Conservation (phyloP, 1,140 invertebrate species). For the Bathynomus jamesi region DNA sequence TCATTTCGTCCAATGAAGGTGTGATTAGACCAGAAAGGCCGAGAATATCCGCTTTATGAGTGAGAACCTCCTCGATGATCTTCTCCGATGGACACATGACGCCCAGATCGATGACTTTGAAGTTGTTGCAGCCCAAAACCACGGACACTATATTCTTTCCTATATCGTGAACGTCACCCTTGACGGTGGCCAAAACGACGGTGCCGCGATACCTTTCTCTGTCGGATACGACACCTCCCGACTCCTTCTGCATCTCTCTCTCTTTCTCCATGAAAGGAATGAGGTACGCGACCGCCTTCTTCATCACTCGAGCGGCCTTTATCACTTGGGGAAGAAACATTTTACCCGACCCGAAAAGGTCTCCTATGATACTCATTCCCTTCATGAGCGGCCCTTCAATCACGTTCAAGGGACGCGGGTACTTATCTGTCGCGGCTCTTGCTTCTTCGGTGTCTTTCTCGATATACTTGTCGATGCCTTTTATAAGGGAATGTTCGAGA, state of each 20-base stretch:
- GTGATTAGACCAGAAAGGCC: constrained; percentile 57
- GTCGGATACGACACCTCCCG: constrained; percentile 11
- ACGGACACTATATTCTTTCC: constrained; percentile 60
- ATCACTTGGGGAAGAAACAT: constrained; percentile 60
- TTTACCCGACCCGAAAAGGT: constrained; percentile 56
- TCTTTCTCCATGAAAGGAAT: constrained; percentile 57
- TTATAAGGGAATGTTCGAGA: constrained; percentile 37
- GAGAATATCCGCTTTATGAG: constrained; percentile 51
- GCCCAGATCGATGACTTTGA: constrained; percentile 54
- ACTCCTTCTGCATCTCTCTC: background rate
- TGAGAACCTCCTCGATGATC: constrained; percentile 51
- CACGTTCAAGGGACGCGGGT: constrained; percentile 53
- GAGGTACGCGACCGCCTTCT: constrained; percentile 56
- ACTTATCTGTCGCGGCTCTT: constrained; percentile 41
- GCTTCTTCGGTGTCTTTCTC: constrained; percentile 55
- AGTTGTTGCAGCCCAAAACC: constrained; percentile 58
- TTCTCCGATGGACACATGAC: constrained; percentile 57
- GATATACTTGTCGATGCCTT: constrained; percentile 46
- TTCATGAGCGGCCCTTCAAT: constrained; percentile 60
- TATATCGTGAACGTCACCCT: constrained; percentile 61
- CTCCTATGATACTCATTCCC: constrained; percentile 57
- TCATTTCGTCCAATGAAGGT: constrained; percentile 59
- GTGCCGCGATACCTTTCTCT: constrained; percentile 47
- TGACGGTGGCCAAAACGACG: constrained; percentile 55
- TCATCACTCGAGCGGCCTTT: constrained; percentile 60